Evolutionary conservation across 2,888 invertebrate genomes (phyloP), one percentile per base, ranked within the genome.

Genomic region (Pollenia angustigena): DNA sequence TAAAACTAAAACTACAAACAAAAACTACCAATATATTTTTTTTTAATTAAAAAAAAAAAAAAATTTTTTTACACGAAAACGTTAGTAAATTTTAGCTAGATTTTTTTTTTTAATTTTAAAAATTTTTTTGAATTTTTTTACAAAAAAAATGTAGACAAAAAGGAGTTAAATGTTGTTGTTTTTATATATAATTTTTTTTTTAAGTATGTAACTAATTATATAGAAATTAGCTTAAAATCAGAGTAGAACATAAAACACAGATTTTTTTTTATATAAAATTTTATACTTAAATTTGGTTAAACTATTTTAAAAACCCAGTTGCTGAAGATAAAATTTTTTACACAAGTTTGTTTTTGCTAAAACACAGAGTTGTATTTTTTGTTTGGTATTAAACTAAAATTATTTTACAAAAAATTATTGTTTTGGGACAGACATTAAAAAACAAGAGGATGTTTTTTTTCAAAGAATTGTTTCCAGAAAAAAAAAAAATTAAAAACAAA

Each of bases 221-320:
- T 72, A 79, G 62, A 84, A 84, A 79, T 79, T 79, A 79, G 72
- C 60, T 74, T 84, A 62, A 76, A 82, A 54, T 60, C 79, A 79
- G 40, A 80, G 54, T 68, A 87, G 72, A 81, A 87, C 87, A 87
- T 76, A 87, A 74, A 87, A 87, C 87, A 87, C 68, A 87, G 76
- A 87, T 40, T 60, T 42, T 50, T 42, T 50, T 8, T 9, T 23
- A 54, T 54, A 52, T 71, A 54, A 44, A 66, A 46, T 23, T 50
- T 66, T 56, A 32, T 56, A 58, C 16, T 78, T 78, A 44, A 44
- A 3, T 48, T 64, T 50, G 58, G 87, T 87, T 86, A 83, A 82
- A 87, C 81, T 87, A 87, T 64, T 69, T 81, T 68, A 58, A 78
- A 64, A 80, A 79, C 85, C 78, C 81, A 80, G 75, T 64, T 82